Conservation (phyloP, 64 coral and sea anemone genomes). For the Stylophora pistillata region DNA sequence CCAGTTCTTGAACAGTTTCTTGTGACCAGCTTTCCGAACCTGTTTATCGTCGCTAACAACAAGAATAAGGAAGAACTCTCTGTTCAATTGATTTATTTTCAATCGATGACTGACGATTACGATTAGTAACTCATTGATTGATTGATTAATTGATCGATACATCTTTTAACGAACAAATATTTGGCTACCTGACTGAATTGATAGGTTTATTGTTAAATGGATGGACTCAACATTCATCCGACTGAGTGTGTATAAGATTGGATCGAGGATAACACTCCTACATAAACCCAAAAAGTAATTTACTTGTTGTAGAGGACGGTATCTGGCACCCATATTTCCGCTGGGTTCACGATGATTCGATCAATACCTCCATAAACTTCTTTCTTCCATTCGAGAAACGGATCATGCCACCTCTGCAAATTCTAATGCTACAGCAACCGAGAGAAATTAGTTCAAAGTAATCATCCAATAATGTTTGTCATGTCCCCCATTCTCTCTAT, state of each 20-base stretch:
- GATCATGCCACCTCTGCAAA: conserved; percentile 58
- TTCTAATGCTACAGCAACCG: not conserved
- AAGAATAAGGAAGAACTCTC: not conserved
- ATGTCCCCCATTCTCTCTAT: too few relatives aligned
- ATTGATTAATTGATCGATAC: too few relatives aligned
- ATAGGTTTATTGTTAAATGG: too few relatives aligned
- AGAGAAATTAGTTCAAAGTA: not conserved
- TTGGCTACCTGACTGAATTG: too few relatives aligned
- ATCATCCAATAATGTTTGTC: too few relatives aligned
- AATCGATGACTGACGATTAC: too few relatives aligned
- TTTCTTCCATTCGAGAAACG: conserved; percentile 57
- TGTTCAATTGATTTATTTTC: too few relatives aligned
- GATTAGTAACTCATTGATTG: too few relatives aligned
- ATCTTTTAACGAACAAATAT: too few relatives aligned
- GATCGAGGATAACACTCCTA: too few relatives aligned
- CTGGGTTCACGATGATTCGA: conserved; percentile 44
- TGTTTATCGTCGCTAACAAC: conserved; percentile 47
- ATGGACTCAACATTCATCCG: too few relatives aligned
- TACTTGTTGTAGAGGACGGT: conserved; percentile 67
- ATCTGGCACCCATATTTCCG: conserved; percentile 70
- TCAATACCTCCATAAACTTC: conserved; percentile 34
- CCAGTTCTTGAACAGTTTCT: conserved; percentile 73
- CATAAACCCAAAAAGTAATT: not conserved
- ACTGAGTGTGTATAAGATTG: too few relatives aligned
- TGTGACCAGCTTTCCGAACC: conserved; percentile 47